phyloP scores from a whole-genome alignment of 1,140 invertebrate genomes.

The Spodoptera litura region DNA sequence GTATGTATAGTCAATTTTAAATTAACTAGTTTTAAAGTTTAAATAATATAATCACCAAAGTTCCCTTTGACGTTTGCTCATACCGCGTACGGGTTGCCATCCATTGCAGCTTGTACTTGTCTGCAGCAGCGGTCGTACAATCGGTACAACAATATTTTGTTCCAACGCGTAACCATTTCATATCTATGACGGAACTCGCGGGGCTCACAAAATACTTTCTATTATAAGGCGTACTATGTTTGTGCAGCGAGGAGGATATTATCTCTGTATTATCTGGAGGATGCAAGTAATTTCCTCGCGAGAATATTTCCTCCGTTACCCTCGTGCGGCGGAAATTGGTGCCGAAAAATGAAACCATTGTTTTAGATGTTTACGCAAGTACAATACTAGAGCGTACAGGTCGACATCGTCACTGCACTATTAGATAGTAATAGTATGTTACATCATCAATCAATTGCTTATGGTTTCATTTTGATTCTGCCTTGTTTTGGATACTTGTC shows the following conservation, averaged over 20 bases:
- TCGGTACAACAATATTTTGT: neutral
- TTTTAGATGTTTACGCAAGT: neutral
- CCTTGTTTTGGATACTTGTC: no score
- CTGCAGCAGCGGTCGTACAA: neutral
- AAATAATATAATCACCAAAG: no score
- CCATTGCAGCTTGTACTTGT: no score
- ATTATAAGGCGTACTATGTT: neutral
- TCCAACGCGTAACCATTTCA: neutral
- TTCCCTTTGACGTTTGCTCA: no score
- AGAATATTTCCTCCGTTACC: slow-evolving; percentile 6
- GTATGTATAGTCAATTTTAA: no score
- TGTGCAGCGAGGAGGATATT: slow-evolving; percentile 3
- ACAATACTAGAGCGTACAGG: no score
- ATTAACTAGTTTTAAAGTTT: no score
- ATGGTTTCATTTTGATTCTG: no score
- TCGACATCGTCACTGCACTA: no score
- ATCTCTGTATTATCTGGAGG: slow-evolving; percentile 18
- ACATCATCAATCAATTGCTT: no score
- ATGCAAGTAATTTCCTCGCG: slow-evolving; percentile 31
- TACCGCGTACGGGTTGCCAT: no score
- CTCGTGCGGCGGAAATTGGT: neutral
- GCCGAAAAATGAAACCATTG: slow-evolving; percentile 21
- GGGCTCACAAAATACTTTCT: neutral
- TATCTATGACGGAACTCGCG: neutral
- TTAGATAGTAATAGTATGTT: no score